A percentile compares a stretch with the other conserved stretches of the same genome.
These are phyloP conservation scores for Limonius californicus DNA, from an alignment of 1,140 invertebrate genomes.

Conservation along the genomic window DNA sequence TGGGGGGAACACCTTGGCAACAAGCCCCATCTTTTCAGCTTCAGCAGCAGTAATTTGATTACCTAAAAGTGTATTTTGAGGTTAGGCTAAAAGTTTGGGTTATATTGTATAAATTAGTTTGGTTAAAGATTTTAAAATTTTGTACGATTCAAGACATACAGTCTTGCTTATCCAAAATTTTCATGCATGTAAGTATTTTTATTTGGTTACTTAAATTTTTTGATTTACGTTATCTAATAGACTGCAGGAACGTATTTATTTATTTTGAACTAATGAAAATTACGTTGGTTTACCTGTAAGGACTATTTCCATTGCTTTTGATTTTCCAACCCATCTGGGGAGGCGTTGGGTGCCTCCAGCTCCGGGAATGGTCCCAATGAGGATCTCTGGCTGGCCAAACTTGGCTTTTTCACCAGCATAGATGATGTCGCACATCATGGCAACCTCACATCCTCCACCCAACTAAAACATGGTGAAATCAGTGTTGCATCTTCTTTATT, in stretches of 20 bases:
- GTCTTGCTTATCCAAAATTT: too few relatives aligned
- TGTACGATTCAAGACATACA: too few relatives aligned
- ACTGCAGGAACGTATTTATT: not conserved
- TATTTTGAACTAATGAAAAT: too few relatives aligned
- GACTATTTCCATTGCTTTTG: conserved; percentile 98
- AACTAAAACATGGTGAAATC: too few relatives aligned
- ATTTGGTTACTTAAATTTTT: too few relatives aligned
- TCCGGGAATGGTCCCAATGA: conserved; percentile 95
- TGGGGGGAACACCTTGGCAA: conserved; percentile 88
- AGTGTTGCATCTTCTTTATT: too few relatives aligned
- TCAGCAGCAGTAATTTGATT: conserved; percentile 86
- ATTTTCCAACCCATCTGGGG: conserved; percentile 87
- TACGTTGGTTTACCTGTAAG: conserved; percentile 68
- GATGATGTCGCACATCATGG: conserved; percentile 99
- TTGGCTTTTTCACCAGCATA: conserved; percentile 97
- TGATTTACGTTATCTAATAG: not conserved
- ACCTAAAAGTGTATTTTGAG: too few relatives aligned
- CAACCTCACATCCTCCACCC: conserved; percentile 95
- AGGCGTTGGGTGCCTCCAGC: conserved; percentile 96
- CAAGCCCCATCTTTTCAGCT: conserved; percentile 82
- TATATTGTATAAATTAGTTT: too few relatives aligned
- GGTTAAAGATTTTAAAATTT: too few relatives aligned
- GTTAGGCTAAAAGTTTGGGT: too few relatives aligned
- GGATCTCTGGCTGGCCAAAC: conserved; percentile 98
- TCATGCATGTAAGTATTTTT: too few relatives aligned